Base-by-base conservation (phyloP, 92 coral and sea anemone genomes). In the Phenganax subtilis region DNA sequence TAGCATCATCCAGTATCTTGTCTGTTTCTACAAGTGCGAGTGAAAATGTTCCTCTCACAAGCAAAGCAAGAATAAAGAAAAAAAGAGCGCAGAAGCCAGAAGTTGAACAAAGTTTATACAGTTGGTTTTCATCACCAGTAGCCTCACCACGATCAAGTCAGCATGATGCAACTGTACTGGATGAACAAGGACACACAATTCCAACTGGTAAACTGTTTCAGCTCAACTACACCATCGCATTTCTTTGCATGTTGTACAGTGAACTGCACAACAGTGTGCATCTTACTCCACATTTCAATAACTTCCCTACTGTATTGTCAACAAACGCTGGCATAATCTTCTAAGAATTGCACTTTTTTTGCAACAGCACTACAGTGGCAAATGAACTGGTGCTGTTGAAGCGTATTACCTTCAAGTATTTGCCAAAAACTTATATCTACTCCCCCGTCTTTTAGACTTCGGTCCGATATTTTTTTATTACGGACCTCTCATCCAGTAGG, bases 61-160 rank as follows among this genome's bases (percentile, higher is more conserved):
- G 30, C 55, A 64, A 62, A 79, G 51, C 83, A n/a, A 67, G 83
- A 47, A 61, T 51, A 28, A 79, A 79, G 69, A 79, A 62, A 54
- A 79, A 51, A 62, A 79, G 28, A 63, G 62, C 61, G 4, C 54
- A 52, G 6, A 75, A 60, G 75, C 47, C n/a, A 51, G 56, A 75
- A 68, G 86, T 54, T 15, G 83, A 79, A 29, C 74, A 79, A 62
- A 79, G 83, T 79, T 87, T 96, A 9, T 96, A 96, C 86, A 96
- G 97, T 70, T 96, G 93, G 92, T 65, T 96, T 29, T 96, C 98
- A 0, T 96, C 98, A 44, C 89, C 89, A n/a, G 88, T 96, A 62
- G 92, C 98, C 54, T 91, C 98, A 10, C 92, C 90, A 55, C n/a
- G 84, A 30, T 72, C 89, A 17, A 66, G 86, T 86, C 31, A 80